Percentiles rank a stretch among this genome's conserved stretches.
phyloP scores from a whole-genome alignment of 2,888 invertebrate species.

The Unio pictorum region DNA sequence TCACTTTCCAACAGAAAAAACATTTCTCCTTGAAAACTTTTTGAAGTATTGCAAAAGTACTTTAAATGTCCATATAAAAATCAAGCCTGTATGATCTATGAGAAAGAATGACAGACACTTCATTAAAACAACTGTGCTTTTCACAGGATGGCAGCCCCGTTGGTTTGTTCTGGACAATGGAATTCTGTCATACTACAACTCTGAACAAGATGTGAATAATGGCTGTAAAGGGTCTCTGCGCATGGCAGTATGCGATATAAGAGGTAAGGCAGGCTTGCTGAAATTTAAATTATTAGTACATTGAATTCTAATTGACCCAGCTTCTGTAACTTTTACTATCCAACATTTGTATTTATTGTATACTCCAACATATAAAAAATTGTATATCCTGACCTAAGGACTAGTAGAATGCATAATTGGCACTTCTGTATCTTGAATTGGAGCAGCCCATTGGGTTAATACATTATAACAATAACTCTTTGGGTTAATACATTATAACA shows the following conservation, averaged over 20 bases:
- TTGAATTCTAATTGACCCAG: too few species aligned
- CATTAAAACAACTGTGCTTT: slow-evolving; percentile 1
- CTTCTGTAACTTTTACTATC: too few species aligned
- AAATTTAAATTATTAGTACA: not conserved
- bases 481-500: too few species aligned
- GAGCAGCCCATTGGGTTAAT: too few species aligned
- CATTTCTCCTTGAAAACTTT: too few species aligned
- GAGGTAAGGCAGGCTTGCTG: slow-evolving; percentile 74
- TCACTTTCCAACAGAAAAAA: too few species aligned
- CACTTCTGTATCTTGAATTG: too few species aligned
- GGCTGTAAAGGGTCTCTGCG: slow-evolving; percentile 88
- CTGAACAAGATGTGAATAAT: slow-evolving; percentile 85
- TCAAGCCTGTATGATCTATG: not conserved
- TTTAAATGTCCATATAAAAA: not conserved
- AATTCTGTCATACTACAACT: slow-evolving; percentile 85
- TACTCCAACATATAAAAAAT: too few species aligned
- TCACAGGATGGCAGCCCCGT: slow-evolving; percentile 86
- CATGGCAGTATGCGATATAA: slow-evolving; percentile 86
- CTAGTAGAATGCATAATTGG: too few species aligned
- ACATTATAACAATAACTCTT: too few species aligned
- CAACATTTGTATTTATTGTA: too few species aligned
- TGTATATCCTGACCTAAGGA: too few species aligned
- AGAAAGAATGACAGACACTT: not conserved
- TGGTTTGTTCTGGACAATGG: slow-evolving; percentile 89
- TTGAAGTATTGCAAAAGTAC: not conserved